Percentiles rank a stretch among this genome's conserved stretches.
phyloP scores from a whole-genome alignment of 2,113 vertebrate species.

The Psittacus erithacus region DNA sequence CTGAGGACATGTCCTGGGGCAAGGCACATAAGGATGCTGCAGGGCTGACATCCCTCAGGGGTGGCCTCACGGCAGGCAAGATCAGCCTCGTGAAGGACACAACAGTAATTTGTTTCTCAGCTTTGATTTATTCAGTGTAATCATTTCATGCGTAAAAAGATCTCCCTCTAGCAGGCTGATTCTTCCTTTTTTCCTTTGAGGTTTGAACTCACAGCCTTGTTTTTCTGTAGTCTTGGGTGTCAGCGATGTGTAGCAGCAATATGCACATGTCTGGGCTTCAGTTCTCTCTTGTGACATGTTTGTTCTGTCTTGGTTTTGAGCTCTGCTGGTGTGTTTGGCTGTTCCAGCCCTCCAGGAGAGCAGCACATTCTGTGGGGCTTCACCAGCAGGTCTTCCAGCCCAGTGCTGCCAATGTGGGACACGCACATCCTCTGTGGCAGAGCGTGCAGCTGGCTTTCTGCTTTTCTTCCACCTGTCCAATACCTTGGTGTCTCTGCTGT shows the following conservation, averaged over 20 bases:
- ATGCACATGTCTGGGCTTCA: not conserved
- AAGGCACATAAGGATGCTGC: fast-evolving
- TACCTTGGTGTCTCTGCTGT: fast-evolving
- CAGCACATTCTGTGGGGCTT: not conserved
- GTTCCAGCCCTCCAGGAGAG: not conserved
- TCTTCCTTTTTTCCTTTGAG: not conserved
- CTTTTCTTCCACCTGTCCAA: fast-evolving
- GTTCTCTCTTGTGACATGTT: not conserved
- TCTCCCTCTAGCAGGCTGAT: not conserved
- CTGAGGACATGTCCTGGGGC: fast-evolving
- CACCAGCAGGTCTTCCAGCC: fast-evolving
- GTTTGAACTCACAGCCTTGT: not conserved
- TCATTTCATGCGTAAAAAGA: not conserved
- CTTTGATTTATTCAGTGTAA: not conserved
- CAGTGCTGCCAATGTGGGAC: not conserved
- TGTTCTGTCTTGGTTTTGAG: not conserved
- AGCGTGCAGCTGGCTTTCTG: not conserved
- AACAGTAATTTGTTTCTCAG: not conserved
- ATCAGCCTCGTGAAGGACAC: not conserved
- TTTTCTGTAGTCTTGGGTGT: not conserved
- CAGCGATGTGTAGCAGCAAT: not conserved
- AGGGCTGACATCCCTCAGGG: not conserved
- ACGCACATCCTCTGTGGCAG: not conserved
- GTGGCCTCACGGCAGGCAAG: fast-evolving
- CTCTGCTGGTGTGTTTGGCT: not conserved